Percentiles rank a stretch among this genome's conserved stretches.
Evolutionary conservation across 2,797 vertebrate species (phyloP).

Genomic region (Ctenosaura bakeri): DNA sequence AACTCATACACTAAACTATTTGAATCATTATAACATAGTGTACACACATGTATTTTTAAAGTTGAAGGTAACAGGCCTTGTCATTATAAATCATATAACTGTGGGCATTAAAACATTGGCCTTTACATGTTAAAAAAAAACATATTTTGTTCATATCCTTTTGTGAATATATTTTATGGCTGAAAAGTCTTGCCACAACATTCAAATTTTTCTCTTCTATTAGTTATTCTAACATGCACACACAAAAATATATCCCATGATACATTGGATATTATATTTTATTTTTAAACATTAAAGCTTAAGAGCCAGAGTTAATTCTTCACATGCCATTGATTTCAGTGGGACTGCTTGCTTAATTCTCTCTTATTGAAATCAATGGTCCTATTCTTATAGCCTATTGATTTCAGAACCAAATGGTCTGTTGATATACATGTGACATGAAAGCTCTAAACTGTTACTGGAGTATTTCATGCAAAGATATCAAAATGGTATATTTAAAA

Average conservation of each 20-base stretch:
- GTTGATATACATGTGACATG: not conserved
- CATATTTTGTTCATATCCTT: not conserved
- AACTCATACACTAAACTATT: not conserved
- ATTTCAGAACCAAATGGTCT: constrained; percentile 3
- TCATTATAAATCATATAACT: not conserved
- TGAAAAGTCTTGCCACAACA: too few relatives aligned
- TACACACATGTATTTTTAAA: not conserved
- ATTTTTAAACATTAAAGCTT: not conserved
- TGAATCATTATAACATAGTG: not conserved
- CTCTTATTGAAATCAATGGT: not conserved
- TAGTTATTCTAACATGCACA: too few relatives aligned
- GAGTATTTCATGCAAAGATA: not conserved
- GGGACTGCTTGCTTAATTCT: not conserved
- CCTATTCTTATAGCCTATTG: not conserved
- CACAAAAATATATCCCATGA: not conserved
- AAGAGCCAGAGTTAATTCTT: not conserved
- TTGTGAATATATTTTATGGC: not conserved
- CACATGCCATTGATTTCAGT: not conserved
- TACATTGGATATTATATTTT: not conserved
- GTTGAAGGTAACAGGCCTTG: not conserved
- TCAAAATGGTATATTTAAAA: not conserved
- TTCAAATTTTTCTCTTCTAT: too few relatives aligned
- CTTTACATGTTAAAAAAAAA: not conserved
- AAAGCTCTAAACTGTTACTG: not conserved
- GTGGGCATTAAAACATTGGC: not conserved